Percentiles rank a stretch among this genome's conserved stretches.
Conservation (phyloP, 1,140 invertebrate species). For the Psix sp. region DNA sequence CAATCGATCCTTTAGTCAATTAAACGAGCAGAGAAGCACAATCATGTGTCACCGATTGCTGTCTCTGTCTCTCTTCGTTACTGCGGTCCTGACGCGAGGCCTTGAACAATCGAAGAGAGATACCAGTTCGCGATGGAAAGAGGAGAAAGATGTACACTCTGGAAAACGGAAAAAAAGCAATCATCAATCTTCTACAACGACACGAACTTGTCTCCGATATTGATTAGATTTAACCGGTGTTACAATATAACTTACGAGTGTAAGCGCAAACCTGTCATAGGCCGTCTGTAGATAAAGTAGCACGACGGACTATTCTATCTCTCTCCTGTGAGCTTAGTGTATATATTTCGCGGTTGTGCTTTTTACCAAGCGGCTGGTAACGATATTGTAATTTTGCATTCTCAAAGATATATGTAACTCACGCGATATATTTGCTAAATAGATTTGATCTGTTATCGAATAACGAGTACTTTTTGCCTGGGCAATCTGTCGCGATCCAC, state of each 20-base stretch:
- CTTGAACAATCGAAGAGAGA: conserved; percentile 46
- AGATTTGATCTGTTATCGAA: conserved; percentile 17
- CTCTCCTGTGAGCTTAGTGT: conserved; percentile 59
- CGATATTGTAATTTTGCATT: conserved; percentile 57
- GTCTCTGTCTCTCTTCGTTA: conserved; percentile 28
- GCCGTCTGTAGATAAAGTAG: conserved; percentile 44
- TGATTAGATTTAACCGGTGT: conserved; percentile 54
- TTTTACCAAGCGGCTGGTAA: conserved; percentile 36
- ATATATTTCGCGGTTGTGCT: conserved; percentile 60
- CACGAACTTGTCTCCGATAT: conserved; percentile 59
- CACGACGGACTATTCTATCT: conserved; percentile 53
- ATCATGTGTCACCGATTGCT: conserved; percentile 24
- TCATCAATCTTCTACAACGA: conserved; percentile 71
- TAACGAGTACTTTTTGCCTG: conserved; percentile 5
- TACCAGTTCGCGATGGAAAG: conserved; percentile 48
- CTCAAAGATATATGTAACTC: conserved; percentile 22
- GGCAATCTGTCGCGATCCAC: conserved; percentile 17
- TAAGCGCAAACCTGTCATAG: conserved; percentile 29
- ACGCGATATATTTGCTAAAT: conserved; percentile 18
- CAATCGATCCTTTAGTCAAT: conserved; percentile 51
- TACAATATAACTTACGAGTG: conserved; percentile 40
- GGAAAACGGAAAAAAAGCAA: conserved; percentile 27
- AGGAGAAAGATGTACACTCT: conserved; percentile 40
- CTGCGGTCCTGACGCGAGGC: conserved; percentile 25
- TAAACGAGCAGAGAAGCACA: conserved; percentile 22